A percentile compares a stretch with the other conserved stretches of the same genome.
These are phyloP conservation scores for Caenorhabditis sp. DNA, from an alignment of 2,888 invertebrate species.

Conservation along the genomic window DNA sequence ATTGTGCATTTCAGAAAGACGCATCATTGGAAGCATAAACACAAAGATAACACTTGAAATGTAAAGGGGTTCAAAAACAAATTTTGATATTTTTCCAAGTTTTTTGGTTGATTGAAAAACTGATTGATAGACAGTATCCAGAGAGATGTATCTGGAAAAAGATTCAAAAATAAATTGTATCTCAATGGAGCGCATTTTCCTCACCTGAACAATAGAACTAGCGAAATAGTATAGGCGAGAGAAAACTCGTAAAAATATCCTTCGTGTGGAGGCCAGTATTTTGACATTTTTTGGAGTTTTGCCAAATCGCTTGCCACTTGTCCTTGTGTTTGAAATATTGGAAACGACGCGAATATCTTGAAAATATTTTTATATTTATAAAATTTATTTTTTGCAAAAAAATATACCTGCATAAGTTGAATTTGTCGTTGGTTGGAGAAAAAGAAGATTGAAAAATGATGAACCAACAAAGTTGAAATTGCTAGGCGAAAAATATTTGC, in stretches of 20 bases:
- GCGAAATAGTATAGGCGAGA: constrained; percentile 15
- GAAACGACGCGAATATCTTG: constrained; percentile 17
- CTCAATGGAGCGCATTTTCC: not conserved
- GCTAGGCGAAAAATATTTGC: constrained; percentile 19
- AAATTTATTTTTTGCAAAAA: not conserved
- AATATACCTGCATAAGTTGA: not conserved
- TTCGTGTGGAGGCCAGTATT: constrained; percentile 31
- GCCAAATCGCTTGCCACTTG: constrained; percentile 13
- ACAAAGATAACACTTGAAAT: constrained; percentile 16
- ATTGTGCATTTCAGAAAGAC: constrained; percentile 38
- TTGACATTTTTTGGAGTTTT: constrained; percentile 24
- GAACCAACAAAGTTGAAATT: constrained; percentile 19
- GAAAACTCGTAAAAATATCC: constrained; percentile 24
- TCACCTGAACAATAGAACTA: constrained; percentile 25
- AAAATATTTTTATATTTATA: not conserved
- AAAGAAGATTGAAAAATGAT: constrained; percentile 23
- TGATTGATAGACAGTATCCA: not conserved
- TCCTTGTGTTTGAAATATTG: constrained; percentile 8
- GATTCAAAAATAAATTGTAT: too few species aligned
- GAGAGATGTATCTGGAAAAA: not conserved
- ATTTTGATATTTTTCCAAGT: constrained; percentile 6
- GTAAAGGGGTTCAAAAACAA: constrained; percentile 24
- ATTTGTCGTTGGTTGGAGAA: not conserved
- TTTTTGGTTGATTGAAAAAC: not conserved
- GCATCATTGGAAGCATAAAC: constrained; percentile 33